phyloP scores from a whole-genome alignment of 2,888 invertebrate genomes.

The Pollenia amentaria region DNA sequence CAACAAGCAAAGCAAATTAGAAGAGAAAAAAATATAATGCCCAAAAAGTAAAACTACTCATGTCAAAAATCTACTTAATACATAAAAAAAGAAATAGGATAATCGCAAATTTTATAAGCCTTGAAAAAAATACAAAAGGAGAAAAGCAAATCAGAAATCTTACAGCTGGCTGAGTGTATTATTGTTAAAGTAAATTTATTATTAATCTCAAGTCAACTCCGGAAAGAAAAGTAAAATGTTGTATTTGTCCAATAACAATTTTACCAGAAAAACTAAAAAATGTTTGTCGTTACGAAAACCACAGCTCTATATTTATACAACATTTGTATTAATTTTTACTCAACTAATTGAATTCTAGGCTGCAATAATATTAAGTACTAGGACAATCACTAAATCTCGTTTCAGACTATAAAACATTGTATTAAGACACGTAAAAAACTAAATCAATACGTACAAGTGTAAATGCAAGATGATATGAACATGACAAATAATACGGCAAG shows the following conservation, averaged over 20 bases:
- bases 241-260: not conserved
- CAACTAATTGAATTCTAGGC: too few relatives aligned
- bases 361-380: too few relatives aligned
- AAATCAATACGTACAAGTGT: too few relatives aligned
- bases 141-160: not conserved
- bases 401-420: too few relatives aligned
- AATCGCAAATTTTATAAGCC: slow-evolving; percentile 13
- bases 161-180: not conserved
- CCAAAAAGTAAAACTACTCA: too few relatives aligned
- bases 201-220: not conserved
- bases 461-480: too few relatives aligned
- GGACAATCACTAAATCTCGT: too few relatives aligned
- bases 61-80: too few relatives aligned
- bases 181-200: slow-evolving; percentile 1
- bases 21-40: not conserved
- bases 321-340: too few relatives aligned
- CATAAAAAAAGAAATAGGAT: slow-evolving; percentile 13
- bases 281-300: not conserved
- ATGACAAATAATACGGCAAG: too few relatives aligned
- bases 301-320: not conserved
- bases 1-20: not conserved
- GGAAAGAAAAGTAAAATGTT: not conserved
- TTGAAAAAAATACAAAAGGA: slow-evolving; percentile 2
- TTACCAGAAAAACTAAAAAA: not conserved
- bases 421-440: too few relatives aligned